A percentile compares a stretch with the other conserved stretches of the same genome.
Evolutionary conservation across 2,888 invertebrate species (phyloP).

Genomic region (Tiliacea citrago): DNA sequence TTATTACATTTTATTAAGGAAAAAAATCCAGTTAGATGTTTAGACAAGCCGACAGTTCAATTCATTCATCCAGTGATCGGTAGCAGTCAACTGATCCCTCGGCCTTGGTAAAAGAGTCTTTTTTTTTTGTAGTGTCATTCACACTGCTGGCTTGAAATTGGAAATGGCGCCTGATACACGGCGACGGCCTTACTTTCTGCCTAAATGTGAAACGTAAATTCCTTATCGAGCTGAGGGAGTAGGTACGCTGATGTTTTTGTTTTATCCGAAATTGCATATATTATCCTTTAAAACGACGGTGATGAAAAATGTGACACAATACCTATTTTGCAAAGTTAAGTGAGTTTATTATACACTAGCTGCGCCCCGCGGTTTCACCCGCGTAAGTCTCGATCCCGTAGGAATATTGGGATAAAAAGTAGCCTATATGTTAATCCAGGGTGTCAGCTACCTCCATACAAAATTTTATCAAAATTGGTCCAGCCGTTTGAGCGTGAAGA

Average conservation of each 20-base stretch:
- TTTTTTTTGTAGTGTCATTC: conserved; percentile 5
- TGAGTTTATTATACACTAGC: background rate
- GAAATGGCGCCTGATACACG: conserved; percentile 8
- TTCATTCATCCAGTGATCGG: background rate
- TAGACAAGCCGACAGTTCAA: background rate
- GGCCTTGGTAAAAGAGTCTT: background rate
- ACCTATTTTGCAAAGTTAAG: conserved; percentile 3
- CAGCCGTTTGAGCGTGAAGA: too few species aligned
- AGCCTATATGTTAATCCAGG: too few species aligned
- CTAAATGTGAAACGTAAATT: conserved; percentile 16
- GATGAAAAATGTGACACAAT: background rate
- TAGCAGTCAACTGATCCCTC: background rate
- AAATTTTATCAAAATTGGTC: too few species aligned
- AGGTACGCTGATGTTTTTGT: background rate
- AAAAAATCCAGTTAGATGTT: background rate
- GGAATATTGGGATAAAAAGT: too few species aligned
- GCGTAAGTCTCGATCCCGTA: too few species aligned
- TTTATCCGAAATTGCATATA: conserved; percentile 19
- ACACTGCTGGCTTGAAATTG: background rate
- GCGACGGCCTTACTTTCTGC: conserved; percentile 5
- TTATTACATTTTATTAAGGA: too few species aligned
- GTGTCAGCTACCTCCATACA: too few species aligned
- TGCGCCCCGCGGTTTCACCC: too few species aligned
- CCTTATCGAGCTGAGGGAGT: conserved; percentile 23
- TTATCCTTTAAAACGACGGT: background rate